phyloP scores from a whole-genome alignment of 1,140 invertebrate genomes.

The Bathynomus jamesi region DNA sequence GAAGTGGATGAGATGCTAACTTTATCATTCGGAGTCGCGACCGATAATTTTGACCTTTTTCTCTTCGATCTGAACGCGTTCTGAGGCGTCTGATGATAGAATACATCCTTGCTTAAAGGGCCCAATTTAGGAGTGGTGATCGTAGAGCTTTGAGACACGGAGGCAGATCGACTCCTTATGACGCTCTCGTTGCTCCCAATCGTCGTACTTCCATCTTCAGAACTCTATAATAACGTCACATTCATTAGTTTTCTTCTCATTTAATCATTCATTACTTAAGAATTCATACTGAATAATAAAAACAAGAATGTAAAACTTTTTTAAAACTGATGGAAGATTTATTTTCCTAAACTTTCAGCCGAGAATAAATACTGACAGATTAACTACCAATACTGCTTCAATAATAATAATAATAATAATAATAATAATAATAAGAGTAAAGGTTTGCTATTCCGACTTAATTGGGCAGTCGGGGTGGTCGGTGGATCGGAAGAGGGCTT shows the following conservation, averaged over 20 bases:
- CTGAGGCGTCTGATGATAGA: background rate
- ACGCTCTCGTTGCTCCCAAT: background rate
- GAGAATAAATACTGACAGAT: no score
- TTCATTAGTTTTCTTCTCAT: no score
- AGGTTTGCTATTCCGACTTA: no score
- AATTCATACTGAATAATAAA: no score
- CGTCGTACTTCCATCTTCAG: background rate
- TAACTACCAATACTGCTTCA: no score
- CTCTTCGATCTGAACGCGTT: background rate
- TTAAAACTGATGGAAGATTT: no score
- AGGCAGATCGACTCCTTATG: background rate
- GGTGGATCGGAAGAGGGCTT: background rate
- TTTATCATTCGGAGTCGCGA: background rate
- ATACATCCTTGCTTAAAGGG: background rate
- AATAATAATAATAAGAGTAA: background rate
- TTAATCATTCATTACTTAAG: no score
- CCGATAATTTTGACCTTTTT: background rate
- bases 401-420: background rate
- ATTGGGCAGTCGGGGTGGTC: background rate
- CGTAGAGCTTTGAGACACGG: background rate
- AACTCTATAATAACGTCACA: background rate
- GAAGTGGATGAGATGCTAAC: background rate
- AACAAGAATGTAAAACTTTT: no score
- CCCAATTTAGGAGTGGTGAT: background rate
- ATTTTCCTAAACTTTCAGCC: no score